These are phyloP conservation scores for Adelognathus sp. DNA, from an alignment of 2,888 invertebrate genomes.

Conservation along the genomic window DNA sequence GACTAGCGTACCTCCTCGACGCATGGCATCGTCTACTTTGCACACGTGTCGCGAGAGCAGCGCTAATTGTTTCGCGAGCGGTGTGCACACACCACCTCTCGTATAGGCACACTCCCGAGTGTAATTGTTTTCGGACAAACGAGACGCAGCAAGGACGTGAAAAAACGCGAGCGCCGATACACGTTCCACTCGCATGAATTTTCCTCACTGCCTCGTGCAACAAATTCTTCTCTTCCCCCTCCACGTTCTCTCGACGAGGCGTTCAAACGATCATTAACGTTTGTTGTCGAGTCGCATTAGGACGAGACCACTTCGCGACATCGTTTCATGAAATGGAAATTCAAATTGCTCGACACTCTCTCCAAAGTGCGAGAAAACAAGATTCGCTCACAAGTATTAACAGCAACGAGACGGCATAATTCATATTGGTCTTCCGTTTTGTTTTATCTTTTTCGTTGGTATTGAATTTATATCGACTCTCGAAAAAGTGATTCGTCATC, in stretches of 20 bases:
- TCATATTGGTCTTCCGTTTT: too few species aligned
- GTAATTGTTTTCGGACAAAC: conserved; percentile 49
- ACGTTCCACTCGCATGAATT: conserved; percentile 44
- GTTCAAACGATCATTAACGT: conserved; percentile 35
- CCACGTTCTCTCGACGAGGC: background rate
- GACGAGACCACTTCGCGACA: background rate
- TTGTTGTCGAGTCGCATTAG: conserved; percentile 27
- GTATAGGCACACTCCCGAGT: background rate
- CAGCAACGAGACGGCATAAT: too few species aligned
- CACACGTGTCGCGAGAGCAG: conserved; percentile 23
- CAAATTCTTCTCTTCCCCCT: background rate
- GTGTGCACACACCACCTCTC: conserved; percentile 35
- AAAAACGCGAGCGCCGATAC: conserved; percentile 3
- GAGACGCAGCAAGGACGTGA: conserved; percentile 21
- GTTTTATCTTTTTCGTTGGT: too few species aligned
- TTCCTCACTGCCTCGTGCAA: conserved; percentile 9
- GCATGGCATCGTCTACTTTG: background rate
- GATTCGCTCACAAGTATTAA: background rate
- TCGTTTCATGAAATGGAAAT: background rate
- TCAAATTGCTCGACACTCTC: background rate
- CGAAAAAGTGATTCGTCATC: background rate
- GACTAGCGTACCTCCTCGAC: background rate
- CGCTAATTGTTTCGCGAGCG: conserved; percentile 50
- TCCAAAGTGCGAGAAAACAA: background rate
- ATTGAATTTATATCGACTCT: too few species aligned